These are phyloP conservation scores for Metalampra italica DNA, from an alignment of 2,888 invertebrate species.

Conservation along the genomic window DNA sequence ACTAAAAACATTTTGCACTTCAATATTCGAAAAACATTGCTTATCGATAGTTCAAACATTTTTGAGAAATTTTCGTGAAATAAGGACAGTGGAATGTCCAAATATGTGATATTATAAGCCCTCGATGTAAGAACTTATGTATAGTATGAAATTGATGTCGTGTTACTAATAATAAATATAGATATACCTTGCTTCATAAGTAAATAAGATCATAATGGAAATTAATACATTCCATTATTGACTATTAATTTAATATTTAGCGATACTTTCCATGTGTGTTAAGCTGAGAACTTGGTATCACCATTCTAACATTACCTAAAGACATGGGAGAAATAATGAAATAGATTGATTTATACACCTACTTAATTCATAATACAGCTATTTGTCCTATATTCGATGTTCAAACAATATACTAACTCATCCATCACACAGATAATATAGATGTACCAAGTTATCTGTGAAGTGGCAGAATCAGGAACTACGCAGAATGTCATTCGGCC, in stretches of 20 bases:
- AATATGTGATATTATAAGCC: constrained; percentile 75
- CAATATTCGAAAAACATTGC: too few species aligned
- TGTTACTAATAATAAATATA: constrained; percentile 51
- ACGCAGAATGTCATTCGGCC: too few species aligned
- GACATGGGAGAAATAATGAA: too few species aligned
- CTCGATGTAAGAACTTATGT: constrained; percentile 55
- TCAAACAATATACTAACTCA: too few species aligned
- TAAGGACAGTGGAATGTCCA: constrained; percentile 48
- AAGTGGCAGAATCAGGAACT: too few species aligned
- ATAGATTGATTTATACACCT: too few species aligned
- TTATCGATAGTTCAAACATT: not conserved
- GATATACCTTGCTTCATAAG: constrained; percentile 50
- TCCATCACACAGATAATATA: too few species aligned
- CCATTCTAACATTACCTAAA: not conserved
- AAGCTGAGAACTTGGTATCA: constrained; percentile 13
- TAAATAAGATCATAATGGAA: constrained; percentile 37
- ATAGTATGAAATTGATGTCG: constrained; percentile 66
- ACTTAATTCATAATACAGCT: not conserved
- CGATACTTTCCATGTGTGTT: constrained; percentile 16
- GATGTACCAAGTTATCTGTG: too few species aligned
- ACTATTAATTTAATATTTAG: constrained; percentile 27
- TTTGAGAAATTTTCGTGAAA: constrained; percentile 21
- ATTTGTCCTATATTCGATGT: not conserved
- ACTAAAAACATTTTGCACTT: not conserved
- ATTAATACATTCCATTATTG: constrained; percentile 35